Percentiles rank a stretch among this genome's conserved stretches.
Conservation (phyloP, 1,140 invertebrate genomes). For the Pseudobourletiella spinata region DNA sequence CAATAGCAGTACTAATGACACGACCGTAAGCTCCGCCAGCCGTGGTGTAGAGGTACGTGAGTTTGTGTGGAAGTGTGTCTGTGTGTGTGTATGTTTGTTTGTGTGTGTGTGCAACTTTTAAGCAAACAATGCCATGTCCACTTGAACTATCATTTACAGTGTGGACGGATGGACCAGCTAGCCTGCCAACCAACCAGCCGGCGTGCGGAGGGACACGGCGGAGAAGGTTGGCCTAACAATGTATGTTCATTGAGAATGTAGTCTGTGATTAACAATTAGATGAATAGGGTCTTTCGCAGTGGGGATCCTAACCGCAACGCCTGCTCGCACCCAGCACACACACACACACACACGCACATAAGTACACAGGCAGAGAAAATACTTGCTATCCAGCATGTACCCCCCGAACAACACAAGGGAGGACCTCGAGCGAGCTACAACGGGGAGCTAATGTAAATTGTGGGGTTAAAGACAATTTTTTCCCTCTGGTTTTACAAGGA, state of each 20-base stretch:
- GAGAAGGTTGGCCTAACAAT: background rate
- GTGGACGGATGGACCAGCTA: background rate
- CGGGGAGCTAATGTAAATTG: no score
- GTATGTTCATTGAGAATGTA: background rate
- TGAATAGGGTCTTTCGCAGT: background rate
- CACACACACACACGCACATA: no score
- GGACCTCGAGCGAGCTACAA: no score
- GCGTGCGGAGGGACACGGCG: background rate
- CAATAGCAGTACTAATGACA: no score
- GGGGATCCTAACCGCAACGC: background rate
- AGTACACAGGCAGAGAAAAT: no score
- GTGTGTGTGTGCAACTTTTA: background rate
- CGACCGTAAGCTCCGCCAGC: no score
- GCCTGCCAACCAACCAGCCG: background rate
- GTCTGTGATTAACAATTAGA: conserved; percentile 4
- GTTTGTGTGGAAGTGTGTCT: background rate
- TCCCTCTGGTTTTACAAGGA: no score
- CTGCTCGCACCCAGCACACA: background rate
- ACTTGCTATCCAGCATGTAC: no score
- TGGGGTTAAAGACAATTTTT: no score
- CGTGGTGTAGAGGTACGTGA: no score
- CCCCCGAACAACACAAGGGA: no score
- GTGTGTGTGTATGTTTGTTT: background rate
- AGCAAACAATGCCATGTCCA: background rate
- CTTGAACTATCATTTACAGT: background rate